phyloP scores from a whole-genome alignment of 1,140 invertebrate genomes.

The Xylocopa sonorina region DNA sequence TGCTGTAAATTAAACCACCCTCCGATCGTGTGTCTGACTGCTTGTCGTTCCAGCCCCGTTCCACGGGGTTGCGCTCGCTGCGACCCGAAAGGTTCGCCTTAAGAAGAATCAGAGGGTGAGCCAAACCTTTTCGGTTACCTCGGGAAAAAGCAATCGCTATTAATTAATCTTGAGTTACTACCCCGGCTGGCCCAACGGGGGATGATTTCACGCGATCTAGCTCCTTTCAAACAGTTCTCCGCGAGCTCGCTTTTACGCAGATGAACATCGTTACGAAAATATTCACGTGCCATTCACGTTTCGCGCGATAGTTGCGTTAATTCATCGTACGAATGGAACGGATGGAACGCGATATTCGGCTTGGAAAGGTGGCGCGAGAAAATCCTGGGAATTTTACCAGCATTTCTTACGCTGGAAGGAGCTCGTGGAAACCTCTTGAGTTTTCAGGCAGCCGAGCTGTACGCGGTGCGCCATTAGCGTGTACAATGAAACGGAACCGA shows the following conservation, averaged over 20 bases:
- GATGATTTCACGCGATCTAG: no score
- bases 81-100: conserved; percentile 10
- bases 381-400: not conserved
- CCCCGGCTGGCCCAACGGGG: no score
- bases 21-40: conserved; percentile 52
- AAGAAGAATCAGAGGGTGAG: not conserved
- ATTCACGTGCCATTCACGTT: not conserved
- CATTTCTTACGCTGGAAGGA: conserved; percentile 17
- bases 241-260: not conserved
- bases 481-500: conserved; percentile 72
- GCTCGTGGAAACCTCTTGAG: conserved; percentile 32
- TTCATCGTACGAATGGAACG: not conserved
- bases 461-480: conserved; percentile 65
- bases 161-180: not conserved
- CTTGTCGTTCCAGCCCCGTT: conserved; percentile 45
- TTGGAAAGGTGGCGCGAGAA: not conserved
- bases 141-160: not conserved
- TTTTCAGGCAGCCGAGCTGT: conserved; percentile 33
- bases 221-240: no score
- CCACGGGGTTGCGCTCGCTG: not conserved
- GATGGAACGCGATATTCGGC: not conserved
- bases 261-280: no score
- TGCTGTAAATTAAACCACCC: conserved; percentile 66
- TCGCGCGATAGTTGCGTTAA: not conserved
- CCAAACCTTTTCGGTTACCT: no score